Evolutionary conservation across 2,113 vertebrate species (phyloP), one percentile per base, ranked within the genome.

Genomic region (Stercorarius parasiticus): DNA sequence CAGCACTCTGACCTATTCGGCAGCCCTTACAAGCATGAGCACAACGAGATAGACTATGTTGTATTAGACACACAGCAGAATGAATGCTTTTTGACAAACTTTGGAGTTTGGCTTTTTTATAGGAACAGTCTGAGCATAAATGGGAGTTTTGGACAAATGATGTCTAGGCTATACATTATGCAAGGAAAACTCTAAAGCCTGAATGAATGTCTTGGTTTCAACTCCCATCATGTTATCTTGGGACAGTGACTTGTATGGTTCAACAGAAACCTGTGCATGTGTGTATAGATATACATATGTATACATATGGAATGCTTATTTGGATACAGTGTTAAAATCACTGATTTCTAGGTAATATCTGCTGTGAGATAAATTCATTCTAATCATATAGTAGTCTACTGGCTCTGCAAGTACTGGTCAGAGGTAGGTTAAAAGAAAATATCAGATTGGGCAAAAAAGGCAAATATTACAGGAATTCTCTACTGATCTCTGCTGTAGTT

Each of bases 241-340:
- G 36, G 18, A 40, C 32, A 73, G 30, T 38, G 56, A 65, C 43
- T 85, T 76, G 10, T 26, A 55, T 5, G 23, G 30, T 49, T 81
- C 26, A 43, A 53, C 4, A 47, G 52, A 88, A 81, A 58, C 1
- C 0, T 13, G 0, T 42, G 15, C 29, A 9, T 59, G 12, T 45
- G 10, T 36, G 11, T 38, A 8, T 45, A 16, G 16, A 11, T 11
- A 12, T 67, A 13, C 29, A 23, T 18, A 25, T 30, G 5, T 20
- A 9, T 22, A 3, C 34, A 8, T 40, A 70, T 6, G 20, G n/a
- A 61, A 72, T n/a, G 10, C 8, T 62, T 82, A 42, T 56, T 71
- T 0, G 2, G 15, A 88, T 66, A 50, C 12, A 32, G 19, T 19
- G 8, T 45, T 45, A 69, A 85, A 26, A 29, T 38, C 38, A 17